These are phyloP conservation scores for Chaitophorus viminalis DNA, from an alignment of 2,888 invertebrate genomes.

Conservation along the genomic window DNA sequence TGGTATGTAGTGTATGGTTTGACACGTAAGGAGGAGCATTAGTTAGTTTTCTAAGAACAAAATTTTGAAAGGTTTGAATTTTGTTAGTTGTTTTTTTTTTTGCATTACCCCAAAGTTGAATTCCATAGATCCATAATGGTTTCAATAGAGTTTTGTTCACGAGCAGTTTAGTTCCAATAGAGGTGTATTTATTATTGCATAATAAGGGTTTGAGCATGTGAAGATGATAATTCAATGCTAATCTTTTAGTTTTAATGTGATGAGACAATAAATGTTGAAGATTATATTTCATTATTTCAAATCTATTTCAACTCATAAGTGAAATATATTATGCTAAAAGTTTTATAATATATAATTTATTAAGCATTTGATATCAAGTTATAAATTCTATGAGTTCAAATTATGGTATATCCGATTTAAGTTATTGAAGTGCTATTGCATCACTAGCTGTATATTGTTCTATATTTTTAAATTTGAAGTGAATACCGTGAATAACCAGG, in stretches of 20 bases:
- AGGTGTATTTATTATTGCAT: not conserved
- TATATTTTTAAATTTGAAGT: not conserved
- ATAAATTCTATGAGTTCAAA: too few relatives aligned
- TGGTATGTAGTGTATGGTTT: not conserved
- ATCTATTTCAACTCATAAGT: too few relatives aligned
- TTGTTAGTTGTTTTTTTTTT: not conserved
- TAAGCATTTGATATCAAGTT: too few relatives aligned
- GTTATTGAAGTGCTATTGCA: too few relatives aligned
- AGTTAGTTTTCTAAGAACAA: not conserved
- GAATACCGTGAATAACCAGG: too few relatives aligned
- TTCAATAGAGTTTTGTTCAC: conserved; percentile 10
- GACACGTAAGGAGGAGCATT: conserved; percentile 21
- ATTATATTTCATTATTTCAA: too few relatives aligned
- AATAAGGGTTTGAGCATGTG: not conserved
- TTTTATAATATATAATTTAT: too few relatives aligned
- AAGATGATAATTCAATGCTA: conserved; percentile 25
- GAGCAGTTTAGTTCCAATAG: not conserved
- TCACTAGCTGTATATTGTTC: too few relatives aligned
- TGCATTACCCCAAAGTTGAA: conserved; percentile 5
- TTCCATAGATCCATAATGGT: conserved; percentile 7
- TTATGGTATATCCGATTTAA: too few relatives aligned
- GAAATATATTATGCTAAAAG: too few relatives aligned
- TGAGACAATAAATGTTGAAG: not conserved
- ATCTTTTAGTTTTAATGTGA: conserved; percentile 1
- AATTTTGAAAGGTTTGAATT: conserved; percentile 21